Evolutionary conservation across 2,113 vertebrate species (phyloP), one percentile per base, ranked within the genome.

Genomic region (Colaptes auratus): DNA sequence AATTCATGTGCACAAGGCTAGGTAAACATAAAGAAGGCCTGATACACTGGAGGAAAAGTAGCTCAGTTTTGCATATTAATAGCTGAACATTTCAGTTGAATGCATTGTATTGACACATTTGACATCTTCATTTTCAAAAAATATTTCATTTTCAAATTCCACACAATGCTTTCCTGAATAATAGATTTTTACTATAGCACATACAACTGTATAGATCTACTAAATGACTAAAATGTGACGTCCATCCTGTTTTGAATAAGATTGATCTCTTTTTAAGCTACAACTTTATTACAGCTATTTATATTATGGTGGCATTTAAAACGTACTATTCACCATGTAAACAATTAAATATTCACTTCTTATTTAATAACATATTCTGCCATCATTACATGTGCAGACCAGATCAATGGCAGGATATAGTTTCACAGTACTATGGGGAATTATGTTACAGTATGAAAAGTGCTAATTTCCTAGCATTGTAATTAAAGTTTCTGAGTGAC

Each of bases 401-500:
- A 90, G 76, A 93, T 93, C 92, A 88, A 93, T 83, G 82, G 76
- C 79, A 93, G 88, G 72, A 83, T 93, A 80, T 81, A 86, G 67
- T 86, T 95, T 92, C 88, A 71, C 66, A 39, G 82, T 61, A 44
- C 93, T 86, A 15, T 53, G 31, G 95, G 95, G 96, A 96, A 96
- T 95, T 96, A 81, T 53, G 69, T 81, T 96, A 95, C 76, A 88
- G 86, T 94, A 88, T 83, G 86, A 70, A 92, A 92, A 96, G 76
- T 83, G 88, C 96, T 96, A 93, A 94, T 96, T 95, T 94, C 86
- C 90, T 94, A 96, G 90, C 82, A 94, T 95, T 94, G 96, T 94
- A 96, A 96, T 96, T 96, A 96, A 96, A 95, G 83, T 96, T 94
- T 94, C 95, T 96, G 86, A 93, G 93, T 95, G 95, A 94, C 93